Conservation (phyloP, 2,797 vertebrate species). For the Ceryle rudis region DNA sequence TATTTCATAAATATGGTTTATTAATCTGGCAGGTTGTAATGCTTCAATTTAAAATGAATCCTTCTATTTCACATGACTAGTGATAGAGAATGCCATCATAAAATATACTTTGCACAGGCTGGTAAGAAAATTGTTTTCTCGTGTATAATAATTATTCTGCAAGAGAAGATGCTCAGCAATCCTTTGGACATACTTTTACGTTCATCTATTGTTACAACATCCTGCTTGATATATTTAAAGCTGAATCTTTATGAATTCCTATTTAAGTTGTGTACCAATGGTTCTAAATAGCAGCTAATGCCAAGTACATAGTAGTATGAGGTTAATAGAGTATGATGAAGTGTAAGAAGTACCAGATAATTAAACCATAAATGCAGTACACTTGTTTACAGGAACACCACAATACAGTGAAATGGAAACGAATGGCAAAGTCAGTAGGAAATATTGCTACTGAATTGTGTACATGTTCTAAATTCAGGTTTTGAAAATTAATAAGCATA, state of each 20-base stretch:
- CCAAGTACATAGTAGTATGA: background rate
- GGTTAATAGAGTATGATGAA: background rate
- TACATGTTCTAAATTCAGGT: background rate
- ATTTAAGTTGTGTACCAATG: background rate
- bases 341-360: background rate
- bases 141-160: background rate
- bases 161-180: background rate
- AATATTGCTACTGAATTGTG: background rate
- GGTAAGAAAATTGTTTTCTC: background rate
- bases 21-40: background rate
- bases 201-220: background rate
- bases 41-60: slow-evolving; percentile 17
- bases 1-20: slow-evolving; percentile 37
- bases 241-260: background rate
- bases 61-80: background rate
- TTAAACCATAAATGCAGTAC: background rate
- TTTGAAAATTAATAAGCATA: background rate
- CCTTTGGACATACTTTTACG: background rate
- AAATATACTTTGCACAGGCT: background rate
- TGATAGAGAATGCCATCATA: background rate
- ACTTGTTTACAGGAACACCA: background rate
- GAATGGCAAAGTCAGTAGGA: background rate
- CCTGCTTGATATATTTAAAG: background rate
- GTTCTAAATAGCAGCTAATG: slow-evolving; percentile 18
- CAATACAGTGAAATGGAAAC: background rate